Evolutionary conservation across 37 sponge, comb jelly and placozoan species (phyloP).

Genomic region (Chondrilla cf. caribensis): DNA sequence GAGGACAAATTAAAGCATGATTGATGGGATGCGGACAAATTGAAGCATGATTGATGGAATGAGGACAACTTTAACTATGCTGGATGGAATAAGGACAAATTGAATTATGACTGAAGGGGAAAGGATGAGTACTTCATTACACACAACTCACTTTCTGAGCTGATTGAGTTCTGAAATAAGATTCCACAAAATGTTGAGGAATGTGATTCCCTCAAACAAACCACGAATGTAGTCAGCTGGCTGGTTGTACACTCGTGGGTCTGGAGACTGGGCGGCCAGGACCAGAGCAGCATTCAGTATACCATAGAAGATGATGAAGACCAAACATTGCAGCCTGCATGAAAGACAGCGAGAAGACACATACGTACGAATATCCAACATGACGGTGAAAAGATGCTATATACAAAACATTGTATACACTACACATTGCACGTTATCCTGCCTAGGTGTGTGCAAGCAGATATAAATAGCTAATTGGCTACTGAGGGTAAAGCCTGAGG

Average conservation of each 20-base stretch:
- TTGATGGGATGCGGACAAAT: too few relatives aligned
- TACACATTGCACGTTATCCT: too few relatives aligned
- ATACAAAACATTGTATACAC: too few relatives aligned
- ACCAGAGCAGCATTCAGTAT: conserved; percentile 20
- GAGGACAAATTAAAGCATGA: too few relatives aligned
- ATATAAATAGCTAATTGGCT: too few relatives aligned
- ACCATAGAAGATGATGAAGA: background rate
- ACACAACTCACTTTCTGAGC: conserved; percentile 11
- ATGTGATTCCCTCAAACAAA: background rate
- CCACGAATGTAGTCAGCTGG: conserved; percentile 26
- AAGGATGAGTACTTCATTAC: too few relatives aligned
- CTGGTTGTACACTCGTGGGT: conserved; percentile 12
- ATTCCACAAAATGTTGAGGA: background rate
- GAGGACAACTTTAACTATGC: too few relatives aligned
- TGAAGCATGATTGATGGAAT: too few relatives aligned
- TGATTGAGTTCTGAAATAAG: conserved; percentile 17
- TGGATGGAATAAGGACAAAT: too few relatives aligned
- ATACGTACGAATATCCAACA: background rate
- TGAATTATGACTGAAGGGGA: too few relatives aligned
- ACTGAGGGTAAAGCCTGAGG: too few relatives aligned
- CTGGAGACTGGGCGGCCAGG: conserved; percentile 4
- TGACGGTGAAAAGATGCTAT: background rate
- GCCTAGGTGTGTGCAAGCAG: too few relatives aligned
- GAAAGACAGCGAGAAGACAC: background rate
- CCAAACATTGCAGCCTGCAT: conserved; percentile 16